Conservation (phyloP, 1,140 invertebrate species). For the Adoxophyes honmai region DNA sequence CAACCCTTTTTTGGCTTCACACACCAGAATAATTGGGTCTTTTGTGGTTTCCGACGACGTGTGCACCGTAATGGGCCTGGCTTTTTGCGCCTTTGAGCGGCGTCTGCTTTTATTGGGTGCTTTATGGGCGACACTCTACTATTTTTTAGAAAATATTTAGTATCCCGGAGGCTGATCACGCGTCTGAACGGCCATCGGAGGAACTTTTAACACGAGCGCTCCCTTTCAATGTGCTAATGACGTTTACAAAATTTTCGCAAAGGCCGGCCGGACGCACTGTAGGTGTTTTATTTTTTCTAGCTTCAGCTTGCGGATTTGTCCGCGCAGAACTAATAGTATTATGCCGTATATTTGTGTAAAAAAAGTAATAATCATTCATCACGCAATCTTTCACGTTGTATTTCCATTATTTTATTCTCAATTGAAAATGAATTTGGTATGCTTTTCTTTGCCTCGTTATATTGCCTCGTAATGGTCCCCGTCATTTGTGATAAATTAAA, state of each 20-base stretch:
- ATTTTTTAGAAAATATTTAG: slow-evolving; percentile 24
- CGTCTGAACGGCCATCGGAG: background rate
- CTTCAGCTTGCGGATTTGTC: no score
- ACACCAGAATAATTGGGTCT: slow-evolving; percentile 52
- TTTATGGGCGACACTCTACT: slow-evolving; percentile 27
- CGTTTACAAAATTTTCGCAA: no score
- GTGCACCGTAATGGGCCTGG: slow-evolving; percentile 46
- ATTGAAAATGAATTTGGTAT: background rate
- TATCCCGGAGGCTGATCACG: background rate
- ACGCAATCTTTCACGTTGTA: no score
- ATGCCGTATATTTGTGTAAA: no score
- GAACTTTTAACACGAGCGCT: no score
- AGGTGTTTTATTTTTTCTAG: no score
- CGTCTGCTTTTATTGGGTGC: slow-evolving; percentile 25
- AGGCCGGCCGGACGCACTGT: no score
- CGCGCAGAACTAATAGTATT: no score
- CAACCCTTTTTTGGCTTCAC: slow-evolving; percentile 52
- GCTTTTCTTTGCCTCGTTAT: background rate
- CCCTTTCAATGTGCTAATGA: no score
- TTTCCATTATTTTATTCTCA: no score
- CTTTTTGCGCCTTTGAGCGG: slow-evolving; percentile 44
- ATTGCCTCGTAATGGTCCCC: background rate
- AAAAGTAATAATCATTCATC: no score
- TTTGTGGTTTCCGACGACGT: slow-evolving; percentile 50
- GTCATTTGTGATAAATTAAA: slow-evolving; percentile 10